A percentile compares a stretch with the other conserved stretches of the same genome.
phyloP scores from a whole-genome alignment of 2,797 vertebrate genomes.

The Pteropus rufus region DNA sequence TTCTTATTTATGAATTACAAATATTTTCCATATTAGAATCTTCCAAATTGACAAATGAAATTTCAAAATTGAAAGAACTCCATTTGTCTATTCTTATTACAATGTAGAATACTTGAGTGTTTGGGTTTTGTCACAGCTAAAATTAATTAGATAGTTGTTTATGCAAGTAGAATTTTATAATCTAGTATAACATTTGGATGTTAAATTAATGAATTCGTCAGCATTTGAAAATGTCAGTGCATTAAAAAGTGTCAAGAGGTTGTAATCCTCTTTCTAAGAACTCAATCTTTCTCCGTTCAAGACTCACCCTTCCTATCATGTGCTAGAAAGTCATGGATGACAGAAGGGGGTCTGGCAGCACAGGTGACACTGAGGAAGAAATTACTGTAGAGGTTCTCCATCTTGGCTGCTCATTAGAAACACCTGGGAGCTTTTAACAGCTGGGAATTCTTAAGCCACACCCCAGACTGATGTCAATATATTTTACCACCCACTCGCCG shows the following conservation, averaged over 20 bases:
- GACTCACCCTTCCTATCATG: background rate
- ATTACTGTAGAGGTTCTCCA: background rate
- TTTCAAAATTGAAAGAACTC: background rate
- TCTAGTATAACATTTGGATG: background rate
- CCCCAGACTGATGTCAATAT: background rate
- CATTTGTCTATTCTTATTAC: background rate
- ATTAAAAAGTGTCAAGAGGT: background rate
- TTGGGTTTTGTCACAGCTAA: background rate
- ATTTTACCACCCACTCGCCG: background rate
- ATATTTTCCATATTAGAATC: background rate
- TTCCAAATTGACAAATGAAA: slow-evolving; percentile 3
- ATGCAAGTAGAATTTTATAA: background rate
- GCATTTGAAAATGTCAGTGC: background rate
- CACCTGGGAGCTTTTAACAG: background rate
- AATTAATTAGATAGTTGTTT: background rate
- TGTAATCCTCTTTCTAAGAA: background rate
- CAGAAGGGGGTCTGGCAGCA: background rate
- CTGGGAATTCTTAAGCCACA: background rate
- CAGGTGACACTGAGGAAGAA: background rate
- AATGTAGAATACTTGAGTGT: background rate
- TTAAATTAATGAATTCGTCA: background rate
- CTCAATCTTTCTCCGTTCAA: background rate
- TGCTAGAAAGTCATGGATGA: background rate
- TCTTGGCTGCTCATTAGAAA: background rate
- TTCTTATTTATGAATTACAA: background rate